Evolutionary conservation across 2,113 vertebrate species (phyloP).

Genomic region (Eonycteris spelaea): DNA sequence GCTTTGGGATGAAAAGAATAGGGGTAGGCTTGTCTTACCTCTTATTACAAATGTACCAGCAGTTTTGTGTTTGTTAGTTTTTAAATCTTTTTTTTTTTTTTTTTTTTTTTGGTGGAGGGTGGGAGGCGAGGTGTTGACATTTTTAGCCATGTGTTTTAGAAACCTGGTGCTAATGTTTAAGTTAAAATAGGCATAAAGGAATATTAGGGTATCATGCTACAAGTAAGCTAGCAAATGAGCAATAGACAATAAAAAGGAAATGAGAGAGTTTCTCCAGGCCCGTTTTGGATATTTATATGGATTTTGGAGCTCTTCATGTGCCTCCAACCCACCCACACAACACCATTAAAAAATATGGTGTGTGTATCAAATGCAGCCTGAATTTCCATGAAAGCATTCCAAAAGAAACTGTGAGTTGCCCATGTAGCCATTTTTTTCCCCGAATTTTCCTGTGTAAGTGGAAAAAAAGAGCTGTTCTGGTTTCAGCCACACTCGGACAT

Average conservation of each 20-base stretch:
- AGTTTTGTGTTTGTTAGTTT: conserved; percentile 41
- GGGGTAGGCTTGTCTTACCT: neutral
- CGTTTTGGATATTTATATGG: conserved; percentile 18
- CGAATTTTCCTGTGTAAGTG: conserved; percentile 59
- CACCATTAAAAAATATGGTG: conserved; percentile 42
- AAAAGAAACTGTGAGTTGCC: conserved; percentile 53
- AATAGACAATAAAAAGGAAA: conserved; percentile 49
- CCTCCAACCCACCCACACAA: conserved; percentile 51
- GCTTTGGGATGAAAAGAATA: conserved; percentile 4
- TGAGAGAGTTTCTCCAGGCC: conserved; percentile 38
- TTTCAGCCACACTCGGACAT: conserved; percentile 21
- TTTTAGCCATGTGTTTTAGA: conserved; percentile 44
- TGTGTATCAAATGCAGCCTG: conserved; percentile 60
- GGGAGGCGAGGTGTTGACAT: neutral
- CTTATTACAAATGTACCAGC: conserved; percentile 23
- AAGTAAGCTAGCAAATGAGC: conserved; percentile 34
- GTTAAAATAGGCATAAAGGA: conserved; percentile 42
- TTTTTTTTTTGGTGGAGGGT: neutral
- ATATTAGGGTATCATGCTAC: conserved; percentile 28
- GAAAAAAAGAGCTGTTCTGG: conserved; percentile 54
- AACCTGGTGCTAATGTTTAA: conserved; percentile 40
- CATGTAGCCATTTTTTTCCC: conserved; percentile 53
- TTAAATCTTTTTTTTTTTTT: neutral
- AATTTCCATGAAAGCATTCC: conserved; percentile 65
- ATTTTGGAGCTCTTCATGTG: conserved; percentile 16